Percentiles rank a stretch among this genome's conserved stretches.
Conservation (phyloP, 2,113 vertebrate genomes). For the Microcebus griseorufus region DNA sequence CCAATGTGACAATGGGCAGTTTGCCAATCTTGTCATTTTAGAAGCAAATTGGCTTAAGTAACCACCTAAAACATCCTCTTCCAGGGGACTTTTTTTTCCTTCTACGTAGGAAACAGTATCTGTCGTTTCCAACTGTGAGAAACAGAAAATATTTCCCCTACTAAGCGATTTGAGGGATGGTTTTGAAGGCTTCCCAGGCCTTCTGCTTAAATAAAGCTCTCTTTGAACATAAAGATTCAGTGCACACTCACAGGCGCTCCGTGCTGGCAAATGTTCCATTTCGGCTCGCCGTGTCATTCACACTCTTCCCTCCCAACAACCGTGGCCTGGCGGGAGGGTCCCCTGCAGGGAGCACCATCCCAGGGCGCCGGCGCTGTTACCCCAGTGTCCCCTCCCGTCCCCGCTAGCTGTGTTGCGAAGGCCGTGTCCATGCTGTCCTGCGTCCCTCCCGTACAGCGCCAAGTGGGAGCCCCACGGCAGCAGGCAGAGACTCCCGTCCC, state of each 20-base stretch:
- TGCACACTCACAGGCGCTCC: neutral
- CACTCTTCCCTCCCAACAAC: constrained; percentile 53
- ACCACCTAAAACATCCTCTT: constrained; percentile 66
- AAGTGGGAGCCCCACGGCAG: neutral
- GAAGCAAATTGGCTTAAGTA: constrained; percentile 64
- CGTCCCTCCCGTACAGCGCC: neutral
- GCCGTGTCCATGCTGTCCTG: neutral
- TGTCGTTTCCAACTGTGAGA: constrained; percentile 51
- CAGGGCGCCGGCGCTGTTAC: neutral
- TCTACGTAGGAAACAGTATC: neutral
- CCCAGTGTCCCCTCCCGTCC: neutral
- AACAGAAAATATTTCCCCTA: constrained; percentile 37
- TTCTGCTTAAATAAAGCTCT: constrained; percentile 37
- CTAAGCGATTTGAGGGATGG: constrained; percentile 15
- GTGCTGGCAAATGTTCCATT: constrained; percentile 70
- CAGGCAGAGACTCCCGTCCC: neutral
- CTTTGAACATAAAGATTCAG: constrained; percentile 44
- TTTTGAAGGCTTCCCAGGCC: neutral
- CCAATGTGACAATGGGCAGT: neutral
- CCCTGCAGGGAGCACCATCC: constrained; percentile 50
- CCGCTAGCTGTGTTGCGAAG: neutral
- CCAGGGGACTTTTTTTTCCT: neutral
- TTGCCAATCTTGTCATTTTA: constrained; percentile 63
- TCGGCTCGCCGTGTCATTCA: constrained; percentile 71
- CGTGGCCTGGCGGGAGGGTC: constrained; percentile 51